These are phyloP conservation scores for Heterotis niloticus DNA, from an alignment of 2,113 vertebrate species.

Conservation along the genomic window DNA sequence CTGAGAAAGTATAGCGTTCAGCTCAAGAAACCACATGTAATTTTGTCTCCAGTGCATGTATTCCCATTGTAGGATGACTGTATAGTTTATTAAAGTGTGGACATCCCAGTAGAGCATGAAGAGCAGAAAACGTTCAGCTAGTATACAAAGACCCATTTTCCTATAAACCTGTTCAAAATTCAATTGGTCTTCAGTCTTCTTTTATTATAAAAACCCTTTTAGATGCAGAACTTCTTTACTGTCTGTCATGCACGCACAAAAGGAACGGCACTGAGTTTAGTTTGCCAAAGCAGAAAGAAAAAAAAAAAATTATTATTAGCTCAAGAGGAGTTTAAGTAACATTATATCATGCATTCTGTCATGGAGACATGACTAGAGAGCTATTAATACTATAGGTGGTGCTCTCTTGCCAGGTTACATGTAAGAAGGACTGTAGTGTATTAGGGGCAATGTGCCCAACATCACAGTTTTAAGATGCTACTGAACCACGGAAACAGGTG, in stretches of 20 bases:
- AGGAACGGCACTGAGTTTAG: no score
- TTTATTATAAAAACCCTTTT: not conserved
- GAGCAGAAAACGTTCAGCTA: not conserved
- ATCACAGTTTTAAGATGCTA: not conserved
- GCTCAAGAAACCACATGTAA: not conserved
- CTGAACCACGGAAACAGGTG: not conserved
- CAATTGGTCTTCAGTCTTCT: not conserved
- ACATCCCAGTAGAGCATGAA: not conserved
- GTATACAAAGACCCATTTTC: not conserved
- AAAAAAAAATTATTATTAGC: not conserved
- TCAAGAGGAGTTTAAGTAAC: not conserved
- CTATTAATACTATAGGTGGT: not conserved
- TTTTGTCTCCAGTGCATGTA: not conserved
- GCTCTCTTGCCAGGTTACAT: no score
- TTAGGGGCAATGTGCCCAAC: not conserved
- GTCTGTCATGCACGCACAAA: no score
- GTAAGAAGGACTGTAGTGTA: no score
- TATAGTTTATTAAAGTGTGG: not conserved
- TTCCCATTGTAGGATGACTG: not conserved
- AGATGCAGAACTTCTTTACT: not conserved
- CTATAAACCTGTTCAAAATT: not conserved
- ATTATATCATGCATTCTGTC: not conserved
- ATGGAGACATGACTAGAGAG: not conserved
- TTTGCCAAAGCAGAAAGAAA: not conserved
- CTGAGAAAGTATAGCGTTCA: not conserved